These are phyloP conservation scores for Tenthredo scrophulariae DNA, from an alignment of 2,888 invertebrate genomes.

Conservation along the genomic window DNA sequence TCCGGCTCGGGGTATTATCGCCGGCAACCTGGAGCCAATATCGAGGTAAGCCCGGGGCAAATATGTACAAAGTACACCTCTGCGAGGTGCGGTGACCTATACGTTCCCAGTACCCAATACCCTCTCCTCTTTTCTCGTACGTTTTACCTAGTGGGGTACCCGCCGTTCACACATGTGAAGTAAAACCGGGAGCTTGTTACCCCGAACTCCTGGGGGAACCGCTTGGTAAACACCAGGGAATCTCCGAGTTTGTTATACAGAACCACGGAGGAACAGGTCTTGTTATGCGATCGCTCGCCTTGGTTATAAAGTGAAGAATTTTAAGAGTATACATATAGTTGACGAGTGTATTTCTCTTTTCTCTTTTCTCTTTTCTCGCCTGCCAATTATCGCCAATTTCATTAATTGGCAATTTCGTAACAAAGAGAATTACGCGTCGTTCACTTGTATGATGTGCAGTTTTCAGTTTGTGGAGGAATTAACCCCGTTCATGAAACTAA, in stretches of 20 bases:
- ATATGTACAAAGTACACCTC: conserved; percentile 55
- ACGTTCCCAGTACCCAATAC: conserved; percentile 9
- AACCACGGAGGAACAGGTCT: conserved; percentile 22
- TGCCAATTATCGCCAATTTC: background rate
- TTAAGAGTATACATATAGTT: too few relatives aligned
- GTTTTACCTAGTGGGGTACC: background rate
- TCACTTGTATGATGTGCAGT: background rate
- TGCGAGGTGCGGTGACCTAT: conserved; percentile 48
- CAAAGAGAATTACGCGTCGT: background rate
- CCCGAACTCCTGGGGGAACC: conserved; percentile 28
- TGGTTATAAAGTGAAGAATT: background rate
- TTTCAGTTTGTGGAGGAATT: background rate
- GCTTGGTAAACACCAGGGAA: conserved; percentile 27
- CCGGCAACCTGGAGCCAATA: conserved; percentile 52
- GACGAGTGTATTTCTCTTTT: background rate
- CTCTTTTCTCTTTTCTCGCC: background rate
- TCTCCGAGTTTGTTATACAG: conserved; percentile 18
- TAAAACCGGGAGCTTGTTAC: conserved; percentile 37
- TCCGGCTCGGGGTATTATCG: conserved; percentile 55
- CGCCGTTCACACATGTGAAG: background rate
- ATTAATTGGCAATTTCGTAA: background rate
- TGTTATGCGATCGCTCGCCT: conserved; percentile 23
- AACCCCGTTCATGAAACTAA: conserved; percentile 18
- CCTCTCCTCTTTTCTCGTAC: background rate
- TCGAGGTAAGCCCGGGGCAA: conserved; percentile 55